Conservation (phyloP, 2,113 vertebrate species). For the Spermophilus dauricus region DNA sequence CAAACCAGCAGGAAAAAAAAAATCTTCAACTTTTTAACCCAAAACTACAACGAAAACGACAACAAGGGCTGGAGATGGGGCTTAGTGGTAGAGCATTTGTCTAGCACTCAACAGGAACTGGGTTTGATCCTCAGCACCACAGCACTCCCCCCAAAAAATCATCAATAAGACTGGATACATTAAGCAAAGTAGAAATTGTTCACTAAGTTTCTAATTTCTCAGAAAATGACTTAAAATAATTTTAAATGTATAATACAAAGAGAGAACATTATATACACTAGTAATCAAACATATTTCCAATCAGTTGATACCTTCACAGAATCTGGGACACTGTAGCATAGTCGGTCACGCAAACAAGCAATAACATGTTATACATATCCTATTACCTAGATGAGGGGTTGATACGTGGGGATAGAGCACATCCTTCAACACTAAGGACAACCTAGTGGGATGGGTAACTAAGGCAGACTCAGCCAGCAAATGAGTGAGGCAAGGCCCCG, state of each 20-base stretch:
- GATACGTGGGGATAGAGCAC: rapidly evolving
- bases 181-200: neutral
- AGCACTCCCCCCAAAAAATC: neutral
- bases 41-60: neutral
- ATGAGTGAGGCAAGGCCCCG: neutral
- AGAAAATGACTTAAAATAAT: slow-evolving; percentile 29
- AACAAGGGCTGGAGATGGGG: too few species aligned
- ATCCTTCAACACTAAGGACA: neutral
- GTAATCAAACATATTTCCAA: neutral
- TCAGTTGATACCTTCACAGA: neutral
- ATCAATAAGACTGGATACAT: neutral
- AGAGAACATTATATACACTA: neutral
- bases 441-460: neutral
- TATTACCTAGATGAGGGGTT: neutral
- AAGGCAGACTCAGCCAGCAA: neutral
- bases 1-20: neutral
- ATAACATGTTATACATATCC: neutral
- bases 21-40: neutral
- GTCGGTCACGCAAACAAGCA: neutral
- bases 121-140: too few species aligned
- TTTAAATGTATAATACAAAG: neutral
- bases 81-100: too few species aligned
- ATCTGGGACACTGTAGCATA: neutral
- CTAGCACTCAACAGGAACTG: too few species aligned
- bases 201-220: neutral